Evolutionary conservation across 2,797 vertebrate genomes (phyloP), one percentile per base, ranked within the genome.

Genomic region (Anableps anableps): DNA sequence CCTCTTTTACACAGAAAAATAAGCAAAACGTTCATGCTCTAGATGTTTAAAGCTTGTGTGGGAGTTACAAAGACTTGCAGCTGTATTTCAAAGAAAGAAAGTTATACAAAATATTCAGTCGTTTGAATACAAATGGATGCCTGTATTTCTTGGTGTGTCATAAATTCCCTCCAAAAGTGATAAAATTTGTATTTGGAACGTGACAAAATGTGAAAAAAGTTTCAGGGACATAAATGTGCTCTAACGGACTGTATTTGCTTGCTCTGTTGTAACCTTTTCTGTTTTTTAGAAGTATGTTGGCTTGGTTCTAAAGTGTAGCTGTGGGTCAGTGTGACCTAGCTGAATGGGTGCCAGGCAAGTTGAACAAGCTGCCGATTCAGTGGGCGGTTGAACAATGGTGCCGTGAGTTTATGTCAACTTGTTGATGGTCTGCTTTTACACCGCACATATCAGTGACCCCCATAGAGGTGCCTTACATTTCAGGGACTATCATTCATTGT

Each of bases 311-410:
- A 83, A 91, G 82, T 80, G 77, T 78, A 77, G 72, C 83, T 82
- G 76, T 85, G 76, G 81, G 83, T 75, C 81, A 71, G 72, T 81
- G 58, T 86, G 74, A 62, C 72, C 82, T 78, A 76, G 76, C 79
- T 91, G 83, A 85, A 80, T 71, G 11, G 26, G n/a, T 83, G 84
- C 85, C 90, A 90, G 72, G 71, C 68, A 70, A 89, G 78, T 76
- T 91, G 26, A 88, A 81, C 81, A 85, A 83, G 85, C 86, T 89
- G 88, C 86, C 87, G 86, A 90, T 82, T 89, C 83, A 89, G 58
- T 71, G 60, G 77, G 75, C 36, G 26, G 43, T 73, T 11, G 60
- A 79, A 73, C 16, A 13, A 80, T 10, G 4, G 31, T 41, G 16
- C 10, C 34, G 51, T 26, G 16, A 34, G n/a, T 80, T 64, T 50